phyloP scores from a whole-genome alignment of 2,797 vertebrate genomes.

The Harpagifer antarcticus region DNA sequence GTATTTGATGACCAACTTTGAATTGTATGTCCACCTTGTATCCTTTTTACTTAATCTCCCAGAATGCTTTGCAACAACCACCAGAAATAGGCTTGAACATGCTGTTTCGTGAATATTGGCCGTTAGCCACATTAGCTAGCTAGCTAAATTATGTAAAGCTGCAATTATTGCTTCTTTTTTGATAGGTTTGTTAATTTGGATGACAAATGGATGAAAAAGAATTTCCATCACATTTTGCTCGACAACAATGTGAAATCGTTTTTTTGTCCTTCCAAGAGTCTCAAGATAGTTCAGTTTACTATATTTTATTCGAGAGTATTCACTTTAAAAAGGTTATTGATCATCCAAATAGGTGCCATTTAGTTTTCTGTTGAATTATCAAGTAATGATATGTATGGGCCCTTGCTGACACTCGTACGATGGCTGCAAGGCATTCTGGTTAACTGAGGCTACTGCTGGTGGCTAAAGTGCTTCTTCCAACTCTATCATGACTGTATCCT shows the following conservation, averaged over 20 bases:
- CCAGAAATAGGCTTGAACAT: not conserved
- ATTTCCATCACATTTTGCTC: not conserved
- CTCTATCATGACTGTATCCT: not conserved
- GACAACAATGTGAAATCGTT: not conserved
- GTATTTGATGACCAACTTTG: not conserved
- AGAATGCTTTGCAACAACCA: constrained; percentile 20
- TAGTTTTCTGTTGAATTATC: not conserved
- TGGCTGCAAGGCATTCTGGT: constrained; percentile 37
- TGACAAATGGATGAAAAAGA: not conserved
- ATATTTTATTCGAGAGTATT: not conserved
- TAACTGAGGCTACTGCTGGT: constrained; percentile 24
- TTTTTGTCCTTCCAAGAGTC: not conserved
- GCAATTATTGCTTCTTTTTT: not conserved
- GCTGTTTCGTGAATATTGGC: not conserved
- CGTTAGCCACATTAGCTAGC: not conserved
- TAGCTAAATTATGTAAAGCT: not conserved
- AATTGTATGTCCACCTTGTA: not conserved
- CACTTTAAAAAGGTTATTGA: not conserved
- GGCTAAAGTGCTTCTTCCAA: constrained; percentile 10
- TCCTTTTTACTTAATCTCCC: constrained; percentile 21
- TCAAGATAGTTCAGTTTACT: constrained; percentile 4
- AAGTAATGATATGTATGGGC: not conserved
- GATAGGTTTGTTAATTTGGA: not conserved
- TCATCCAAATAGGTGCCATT: constrained; percentile 3
- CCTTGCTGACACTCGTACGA: not conserved